phyloP scores from a whole-genome alignment of 2,113 vertebrate species.

The Taxidea taxus region DNA sequence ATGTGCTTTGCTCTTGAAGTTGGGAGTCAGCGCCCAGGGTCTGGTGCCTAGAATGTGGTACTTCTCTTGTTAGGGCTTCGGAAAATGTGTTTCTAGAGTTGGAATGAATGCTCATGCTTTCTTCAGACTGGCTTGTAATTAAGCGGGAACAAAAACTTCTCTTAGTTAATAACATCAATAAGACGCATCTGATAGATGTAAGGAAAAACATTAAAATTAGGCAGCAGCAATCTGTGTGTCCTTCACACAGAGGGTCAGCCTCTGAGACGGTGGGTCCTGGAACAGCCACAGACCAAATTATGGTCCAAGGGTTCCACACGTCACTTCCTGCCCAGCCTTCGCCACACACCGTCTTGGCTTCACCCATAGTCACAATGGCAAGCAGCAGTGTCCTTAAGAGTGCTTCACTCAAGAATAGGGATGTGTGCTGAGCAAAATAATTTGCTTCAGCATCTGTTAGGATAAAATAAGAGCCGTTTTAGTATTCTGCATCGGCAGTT shows the following conservation, averaged over 20 bases:
- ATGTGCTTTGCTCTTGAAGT: not conserved
- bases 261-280: accelerated
- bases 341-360: not conserved
- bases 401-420: no score
- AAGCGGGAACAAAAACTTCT: not conserved
- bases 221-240: not conserved
- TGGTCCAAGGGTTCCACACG: accelerated
- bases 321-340: accelerated
- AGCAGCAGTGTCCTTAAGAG: accelerated
- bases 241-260: not conserved
- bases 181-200: not conserved
- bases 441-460: not conserved
- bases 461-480: not conserved
- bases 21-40: not conserved
- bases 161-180: not conserved
- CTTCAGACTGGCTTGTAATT: not conserved
- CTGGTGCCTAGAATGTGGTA: not conserved
- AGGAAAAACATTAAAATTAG: not conserved
- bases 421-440: not conserved
- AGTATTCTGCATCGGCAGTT: accelerated
- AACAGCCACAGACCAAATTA: not conserved
- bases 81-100: not conserved
- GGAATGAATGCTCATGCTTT: not conserved
- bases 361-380: accelerated
- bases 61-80: not conserved